Evolutionary conservation across 2,113 vertebrate species (phyloP).

Genomic region (Mola mola): DNA sequence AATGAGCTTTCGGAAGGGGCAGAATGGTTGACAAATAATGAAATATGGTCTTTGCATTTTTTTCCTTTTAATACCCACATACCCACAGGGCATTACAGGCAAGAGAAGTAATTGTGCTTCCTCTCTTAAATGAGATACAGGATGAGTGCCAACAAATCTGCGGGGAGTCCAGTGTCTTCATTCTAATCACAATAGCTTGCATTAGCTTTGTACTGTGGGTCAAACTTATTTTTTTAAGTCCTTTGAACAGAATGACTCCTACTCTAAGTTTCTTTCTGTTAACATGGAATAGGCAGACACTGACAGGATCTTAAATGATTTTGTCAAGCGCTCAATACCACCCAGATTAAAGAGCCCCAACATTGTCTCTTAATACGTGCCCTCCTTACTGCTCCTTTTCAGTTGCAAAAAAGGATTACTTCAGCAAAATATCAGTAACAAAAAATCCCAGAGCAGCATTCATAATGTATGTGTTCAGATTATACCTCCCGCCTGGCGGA

Average conservation of each 20-base stretch:
- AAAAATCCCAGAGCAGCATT: constrained; percentile 44
- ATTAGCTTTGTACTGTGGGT: constrained; percentile 16
- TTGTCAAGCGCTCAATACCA: constrained; percentile 9
- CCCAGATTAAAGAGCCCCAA: constrained; percentile 15
- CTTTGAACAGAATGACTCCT: constrained; percentile 9
- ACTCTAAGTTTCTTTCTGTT: neutral
- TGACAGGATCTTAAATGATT: constrained; percentile 25
- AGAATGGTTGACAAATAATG: too few relatives aligned
- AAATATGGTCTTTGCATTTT: too few relatives aligned
- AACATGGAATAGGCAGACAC: constrained; percentile 9
- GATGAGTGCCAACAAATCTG: neutral
- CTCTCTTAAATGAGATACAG: neutral
- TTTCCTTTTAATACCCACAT: constrained; percentile 18
- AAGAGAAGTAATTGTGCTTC: neutral
- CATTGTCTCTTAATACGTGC: constrained; percentile 20
- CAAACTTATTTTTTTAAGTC: constrained; percentile 7
- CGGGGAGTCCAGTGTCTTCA: constrained; percentile 4
- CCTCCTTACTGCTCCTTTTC: constrained; percentile 27
- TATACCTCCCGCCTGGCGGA: constrained; percentile 38
- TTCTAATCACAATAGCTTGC: constrained; percentile 11
- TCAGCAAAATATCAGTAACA: constrained; percentile 42
- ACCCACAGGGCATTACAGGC: constrained; percentile 5
- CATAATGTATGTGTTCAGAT: constrained; percentile 57
- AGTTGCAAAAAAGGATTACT: constrained; percentile 39
- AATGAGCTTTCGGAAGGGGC: too few relatives aligned